phyloP scores from a whole-genome alignment of 2,888 invertebrate genomes.

The Drosophila lacicola region DNA sequence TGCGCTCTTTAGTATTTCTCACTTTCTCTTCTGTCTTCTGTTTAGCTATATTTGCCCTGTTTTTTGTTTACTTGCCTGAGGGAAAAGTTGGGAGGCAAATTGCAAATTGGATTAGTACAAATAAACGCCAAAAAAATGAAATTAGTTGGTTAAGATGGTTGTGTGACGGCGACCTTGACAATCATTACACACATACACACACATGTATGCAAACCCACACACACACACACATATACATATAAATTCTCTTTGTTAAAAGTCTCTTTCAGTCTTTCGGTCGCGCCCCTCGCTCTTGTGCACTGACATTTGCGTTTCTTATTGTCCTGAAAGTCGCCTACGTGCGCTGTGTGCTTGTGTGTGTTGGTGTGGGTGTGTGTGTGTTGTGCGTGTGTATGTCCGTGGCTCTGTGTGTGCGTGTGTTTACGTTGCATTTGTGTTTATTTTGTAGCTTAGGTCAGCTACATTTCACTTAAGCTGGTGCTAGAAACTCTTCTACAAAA shows the following conservation, averaged over 20 bases:
- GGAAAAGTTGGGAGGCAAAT: constrained; percentile 78
- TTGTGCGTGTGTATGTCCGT: constrained; percentile 4
- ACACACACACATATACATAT: neutral
- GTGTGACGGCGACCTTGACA: constrained; percentile 50
- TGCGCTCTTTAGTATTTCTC: constrained; percentile 16
- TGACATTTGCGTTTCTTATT: constrained; percentile 58
- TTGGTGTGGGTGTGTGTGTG: constrained; percentile 4
- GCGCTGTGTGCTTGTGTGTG: neutral
- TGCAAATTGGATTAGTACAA: constrained; percentile 79
- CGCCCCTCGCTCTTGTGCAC: constrained; percentile 29
- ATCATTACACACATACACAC: constrained; percentile 14
- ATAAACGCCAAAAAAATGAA: constrained; percentile 46
- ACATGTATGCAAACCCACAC: constrained; percentile 7
- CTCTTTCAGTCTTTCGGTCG: neutral
- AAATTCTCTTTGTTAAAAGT: neutral
- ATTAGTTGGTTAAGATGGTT: constrained; percentile 47
- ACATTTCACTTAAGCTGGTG: constrained; percentile 80
- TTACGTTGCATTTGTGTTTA: constrained; percentile 68
- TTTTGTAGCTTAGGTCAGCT: constrained; percentile 82
- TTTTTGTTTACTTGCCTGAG: constrained; percentile 78
- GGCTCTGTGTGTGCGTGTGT: constrained; percentile 18
- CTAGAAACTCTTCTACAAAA: constrained; percentile 58
- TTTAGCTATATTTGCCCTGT: constrained; percentile 30
- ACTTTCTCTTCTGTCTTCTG: constrained; percentile 21
- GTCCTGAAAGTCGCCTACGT: constrained; percentile 38